Percentiles rank a stretch among this genome's conserved stretches.
Evolutionary conservation across 2,888 invertebrate genomes (phyloP).

Genomic region (Hoplodrina ambigua): DNA sequence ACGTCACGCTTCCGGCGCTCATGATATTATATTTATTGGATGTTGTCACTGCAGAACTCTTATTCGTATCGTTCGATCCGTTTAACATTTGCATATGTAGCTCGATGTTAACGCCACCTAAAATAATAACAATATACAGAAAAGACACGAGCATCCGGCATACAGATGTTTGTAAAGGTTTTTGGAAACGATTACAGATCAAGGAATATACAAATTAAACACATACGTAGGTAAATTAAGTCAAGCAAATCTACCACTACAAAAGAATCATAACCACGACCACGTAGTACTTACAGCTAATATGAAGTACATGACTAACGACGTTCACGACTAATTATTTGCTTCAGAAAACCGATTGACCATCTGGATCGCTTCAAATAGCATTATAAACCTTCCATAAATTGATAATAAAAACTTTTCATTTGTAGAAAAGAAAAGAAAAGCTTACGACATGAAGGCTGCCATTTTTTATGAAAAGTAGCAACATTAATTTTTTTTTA

Average conservation of each 20-base stretch:
- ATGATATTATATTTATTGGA: conserved; percentile 76
- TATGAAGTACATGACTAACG: conserved; percentile 80
- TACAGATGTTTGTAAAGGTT: neutral
- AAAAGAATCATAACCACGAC: conserved; percentile 86
- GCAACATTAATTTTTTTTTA: conserved; percentile 77
- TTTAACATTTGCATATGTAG: conserved; percentile 80
- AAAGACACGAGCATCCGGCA: conserved; percentile 15
- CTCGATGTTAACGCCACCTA: conserved; percentile 73
- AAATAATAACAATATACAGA: conserved; percentile 62
- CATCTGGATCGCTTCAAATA: conserved; percentile 75
- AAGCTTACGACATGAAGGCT: conserved; percentile 90
- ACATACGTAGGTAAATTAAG: conserved; percentile 42
- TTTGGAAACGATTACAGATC: neutral
- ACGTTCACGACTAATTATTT: conserved; percentile 74
- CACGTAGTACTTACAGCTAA: conserved; percentile 88
- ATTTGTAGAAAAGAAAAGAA: conserved; percentile 83
- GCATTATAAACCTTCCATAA: conserved; percentile 81
- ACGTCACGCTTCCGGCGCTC: conserved; percentile 82
- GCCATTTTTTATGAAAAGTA: conserved; percentile 86
- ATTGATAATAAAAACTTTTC: conserved; percentile 84
- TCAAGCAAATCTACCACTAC: conserved; percentile 70
- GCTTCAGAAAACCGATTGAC: conserved; percentile 71
- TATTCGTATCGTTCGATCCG: conserved; percentile 73
- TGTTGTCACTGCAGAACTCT: conserved; percentile 68
- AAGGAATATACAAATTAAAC: conserved; percentile 8